Percentiles rank a stretch among this genome's conserved stretches.
These are phyloP conservation scores for Lasiurus borealis DNA, from an alignment of 2,113 vertebrate species.

Conservation along the genomic window DNA sequence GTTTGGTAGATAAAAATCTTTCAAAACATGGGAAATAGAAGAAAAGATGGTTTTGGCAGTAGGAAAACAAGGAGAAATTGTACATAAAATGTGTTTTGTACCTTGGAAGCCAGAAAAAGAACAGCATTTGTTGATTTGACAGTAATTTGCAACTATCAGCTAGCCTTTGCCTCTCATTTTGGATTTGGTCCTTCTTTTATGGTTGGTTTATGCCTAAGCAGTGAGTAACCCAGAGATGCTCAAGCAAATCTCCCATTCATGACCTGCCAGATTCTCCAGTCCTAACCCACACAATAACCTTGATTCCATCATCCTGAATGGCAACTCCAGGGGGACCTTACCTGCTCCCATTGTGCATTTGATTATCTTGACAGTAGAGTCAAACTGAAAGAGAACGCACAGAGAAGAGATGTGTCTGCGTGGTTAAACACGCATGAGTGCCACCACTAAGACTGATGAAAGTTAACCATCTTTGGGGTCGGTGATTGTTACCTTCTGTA, in stretches of 20 bases:
- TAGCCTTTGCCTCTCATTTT: background rate
- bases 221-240: background rate
- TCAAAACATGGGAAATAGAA: background rate
- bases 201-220: background rate
- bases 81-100: background rate
- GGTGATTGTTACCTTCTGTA: background rate
- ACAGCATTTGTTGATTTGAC: background rate
- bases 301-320: background rate
- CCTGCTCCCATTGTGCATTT: background rate
- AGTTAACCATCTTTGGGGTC: background rate
- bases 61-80: background rate
- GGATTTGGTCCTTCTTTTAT: background rate
- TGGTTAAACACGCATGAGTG: background rate
- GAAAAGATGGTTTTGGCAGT: background rate
- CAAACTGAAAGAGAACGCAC: background rate
- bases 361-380: background rate
- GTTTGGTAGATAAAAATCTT: conserved; percentile 53
- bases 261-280: background rate
- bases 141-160: background rate
- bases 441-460: background rate
- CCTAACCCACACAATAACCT: too few relatives aligned
- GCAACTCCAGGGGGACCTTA: background rate
- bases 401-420: background rate
- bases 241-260: too few relatives aligned
- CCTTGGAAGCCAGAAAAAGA: background rate